Evolutionary conservation across 2,797 vertebrate species (phyloP).

Genomic region (Spondyliosoma cantharus): DNA sequence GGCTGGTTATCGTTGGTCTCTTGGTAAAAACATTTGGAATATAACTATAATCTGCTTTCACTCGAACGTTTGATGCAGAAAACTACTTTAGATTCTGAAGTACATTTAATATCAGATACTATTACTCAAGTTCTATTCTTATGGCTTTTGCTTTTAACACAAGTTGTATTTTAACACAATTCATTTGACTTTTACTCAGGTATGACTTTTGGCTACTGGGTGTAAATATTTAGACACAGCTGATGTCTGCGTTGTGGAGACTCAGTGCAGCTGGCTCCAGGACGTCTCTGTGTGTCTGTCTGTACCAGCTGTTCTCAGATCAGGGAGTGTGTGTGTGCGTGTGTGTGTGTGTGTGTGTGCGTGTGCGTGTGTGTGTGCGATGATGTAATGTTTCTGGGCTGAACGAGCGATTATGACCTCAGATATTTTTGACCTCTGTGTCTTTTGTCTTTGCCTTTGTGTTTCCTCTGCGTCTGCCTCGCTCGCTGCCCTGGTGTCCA

Average conservation of each 20-base stretch:
- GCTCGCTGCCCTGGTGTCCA: not conserved
- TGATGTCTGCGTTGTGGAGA: not conserved
- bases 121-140: too few species aligned
- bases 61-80: too few species aligned
- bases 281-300: not conserved
- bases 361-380: too few species aligned
- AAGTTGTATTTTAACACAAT: too few species aligned
- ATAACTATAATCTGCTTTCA: too few species aligned
- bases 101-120: too few species aligned
- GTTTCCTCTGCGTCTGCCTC: not conserved
- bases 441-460: not conserved
- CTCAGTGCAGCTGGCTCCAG: not conserved
- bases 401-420: not conserved
- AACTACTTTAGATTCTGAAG: too few species aligned
- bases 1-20: too few species aligned
- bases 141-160: too few species aligned
- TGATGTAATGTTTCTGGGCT: conserved; percentile 14
- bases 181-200: too few species aligned
- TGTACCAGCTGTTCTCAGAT: not conserved
- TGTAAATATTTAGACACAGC: not conserved
- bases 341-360: too few species aligned
- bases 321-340: not conserved
- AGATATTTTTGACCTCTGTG: not conserved
- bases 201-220: not conserved
- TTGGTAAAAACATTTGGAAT: too few species aligned